A percentile compares a stretch with the other conserved stretches of the same genome.
Conservation (phyloP, 2,797 vertebrate species). For the Gastrophryne carolinensis region DNA sequence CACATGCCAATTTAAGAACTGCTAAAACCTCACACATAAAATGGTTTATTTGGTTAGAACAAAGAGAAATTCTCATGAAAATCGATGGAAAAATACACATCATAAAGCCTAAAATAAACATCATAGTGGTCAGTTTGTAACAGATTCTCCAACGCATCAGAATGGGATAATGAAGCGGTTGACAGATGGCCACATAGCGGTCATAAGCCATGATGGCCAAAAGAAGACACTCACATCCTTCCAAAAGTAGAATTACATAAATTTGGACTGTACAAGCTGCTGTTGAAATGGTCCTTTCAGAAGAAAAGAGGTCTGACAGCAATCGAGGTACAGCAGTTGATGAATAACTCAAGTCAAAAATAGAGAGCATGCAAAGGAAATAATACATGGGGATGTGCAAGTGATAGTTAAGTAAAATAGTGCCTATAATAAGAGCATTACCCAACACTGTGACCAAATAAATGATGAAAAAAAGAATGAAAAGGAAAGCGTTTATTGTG, state of each 20-base stretch:
- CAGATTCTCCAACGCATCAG: conserved; percentile 8
- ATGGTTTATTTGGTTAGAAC: conserved; percentile 20
- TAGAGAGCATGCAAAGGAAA: not conserved
- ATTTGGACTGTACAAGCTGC: not conserved
- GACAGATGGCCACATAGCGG: conserved; percentile 28
- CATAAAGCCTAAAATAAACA: conserved; percentile 6
- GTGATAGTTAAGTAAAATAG: not conserved
- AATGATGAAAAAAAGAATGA: not conserved
- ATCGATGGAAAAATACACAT: conserved; percentile 4
- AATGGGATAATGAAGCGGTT: not conserved
- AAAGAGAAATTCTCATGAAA: not conserved
- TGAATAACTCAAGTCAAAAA: not conserved
- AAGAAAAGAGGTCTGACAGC: not conserved
- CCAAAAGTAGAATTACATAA: not conserved
- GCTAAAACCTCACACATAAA: conserved; percentile 46
- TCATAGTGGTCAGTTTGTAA: not conserved
- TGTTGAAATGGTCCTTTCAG: not conserved
- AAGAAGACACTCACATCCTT: not conserved
- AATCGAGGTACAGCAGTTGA: not conserved
- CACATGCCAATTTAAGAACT: conserved; percentile 58
- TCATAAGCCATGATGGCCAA: conserved; percentile 30
- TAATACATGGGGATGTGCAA: conserved; percentile 10
- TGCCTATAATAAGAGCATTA: not conserved
- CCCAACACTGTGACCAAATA: not conserved
- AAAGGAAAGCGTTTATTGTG: not conserved